Evolutionary conservation across 2,888 invertebrate genomes (phyloP).

Genomic region (Labia minor): DNA sequence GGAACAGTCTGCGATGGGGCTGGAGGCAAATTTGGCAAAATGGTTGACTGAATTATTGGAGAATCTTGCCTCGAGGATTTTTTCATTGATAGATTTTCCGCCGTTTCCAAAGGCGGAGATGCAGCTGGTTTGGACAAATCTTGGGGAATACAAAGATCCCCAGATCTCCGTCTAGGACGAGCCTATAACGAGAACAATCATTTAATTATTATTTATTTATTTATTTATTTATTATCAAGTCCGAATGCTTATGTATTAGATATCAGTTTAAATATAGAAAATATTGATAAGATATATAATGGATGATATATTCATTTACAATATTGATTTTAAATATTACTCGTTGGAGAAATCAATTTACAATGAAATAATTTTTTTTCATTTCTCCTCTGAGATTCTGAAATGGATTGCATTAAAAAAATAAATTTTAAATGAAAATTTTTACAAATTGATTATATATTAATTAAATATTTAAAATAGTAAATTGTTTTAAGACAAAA

Average conservation of each 20-base stretch:
- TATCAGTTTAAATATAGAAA: not conserved
- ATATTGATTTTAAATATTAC: not conserved
- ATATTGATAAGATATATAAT: not conserved
- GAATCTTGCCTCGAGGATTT: slow-evolving; percentile 36
- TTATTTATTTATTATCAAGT: not conserved
- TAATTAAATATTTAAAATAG: too few species aligned
- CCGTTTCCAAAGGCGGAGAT: slow-evolving; percentile 33
- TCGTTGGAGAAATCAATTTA: too few species aligned
- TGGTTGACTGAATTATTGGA: slow-evolving; percentile 20
- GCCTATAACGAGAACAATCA: slow-evolving; percentile 46
- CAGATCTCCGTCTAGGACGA: slow-evolving; percentile 69
- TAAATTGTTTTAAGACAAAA: too few species aligned
- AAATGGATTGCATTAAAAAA: too few species aligned
- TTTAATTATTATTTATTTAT: too few species aligned
- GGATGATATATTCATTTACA: not conserved
- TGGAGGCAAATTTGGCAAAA: slow-evolving; percentile 26
- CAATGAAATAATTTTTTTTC: too few species aligned
- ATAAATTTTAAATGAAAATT: too few species aligned
- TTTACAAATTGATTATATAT: too few species aligned
- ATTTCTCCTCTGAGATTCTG: too few species aligned
- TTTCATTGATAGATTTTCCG: slow-evolving; percentile 52
- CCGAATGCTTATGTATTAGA: too few species aligned
- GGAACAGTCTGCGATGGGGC: slow-evolving; percentile 29
- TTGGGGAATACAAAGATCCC: slow-evolving; percentile 54
- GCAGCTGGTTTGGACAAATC: slow-evolving; percentile 43